Base-by-base conservation (phyloP, 2,797 vertebrate genomes). In the Columba guinea region DNA sequence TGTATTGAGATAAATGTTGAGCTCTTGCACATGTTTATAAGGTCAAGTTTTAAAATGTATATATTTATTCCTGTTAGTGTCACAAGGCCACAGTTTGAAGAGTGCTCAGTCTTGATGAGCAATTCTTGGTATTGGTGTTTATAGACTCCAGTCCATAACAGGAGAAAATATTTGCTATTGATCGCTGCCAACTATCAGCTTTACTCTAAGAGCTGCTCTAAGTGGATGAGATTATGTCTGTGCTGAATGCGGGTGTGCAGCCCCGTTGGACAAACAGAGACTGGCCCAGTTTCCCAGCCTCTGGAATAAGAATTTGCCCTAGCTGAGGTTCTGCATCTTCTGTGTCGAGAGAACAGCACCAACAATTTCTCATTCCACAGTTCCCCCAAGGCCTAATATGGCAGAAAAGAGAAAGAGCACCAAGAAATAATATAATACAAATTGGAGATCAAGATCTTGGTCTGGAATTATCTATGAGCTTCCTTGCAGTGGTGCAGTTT, bases 61-160 rank as follows among this genome's bases (percentile, higher is more conserved):
- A 41, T 89, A 84, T 94, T 95, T 96, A 93, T 91, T 95, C 30
- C 69, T 88, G 20, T 52, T 94, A 65, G 69, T 91, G 87, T 88
- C 73, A 82, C 34, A 71, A 85, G 82, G 79, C 65, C 82, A 62
- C 51, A 48, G 56, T 75, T 86, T 94, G 84, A 91, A 90, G 82
- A 83, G 55, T 24, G 41, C 65, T 85, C 70, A 77, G 0, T 78
- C 51, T 52, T 67, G 70, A 70, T 82, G 58, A 92, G 46, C 37
- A 73, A 10, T 85, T 71, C 80, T 84, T 83, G 44, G 26, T 83
- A 81, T n/a, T 41, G 39, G 4, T 86, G 79, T 90, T 96, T 93
- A 77, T 19, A 80, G 34, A 70, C 34, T 85, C 28, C 53, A 80
- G 32, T n/a, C 70, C 78, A n/a, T 67, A 89, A 87, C n/a, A 84